Evolutionary conservation across 2,797 vertebrate genomes (phyloP).

Genomic region (Decapterus maruadsi): DNA sequence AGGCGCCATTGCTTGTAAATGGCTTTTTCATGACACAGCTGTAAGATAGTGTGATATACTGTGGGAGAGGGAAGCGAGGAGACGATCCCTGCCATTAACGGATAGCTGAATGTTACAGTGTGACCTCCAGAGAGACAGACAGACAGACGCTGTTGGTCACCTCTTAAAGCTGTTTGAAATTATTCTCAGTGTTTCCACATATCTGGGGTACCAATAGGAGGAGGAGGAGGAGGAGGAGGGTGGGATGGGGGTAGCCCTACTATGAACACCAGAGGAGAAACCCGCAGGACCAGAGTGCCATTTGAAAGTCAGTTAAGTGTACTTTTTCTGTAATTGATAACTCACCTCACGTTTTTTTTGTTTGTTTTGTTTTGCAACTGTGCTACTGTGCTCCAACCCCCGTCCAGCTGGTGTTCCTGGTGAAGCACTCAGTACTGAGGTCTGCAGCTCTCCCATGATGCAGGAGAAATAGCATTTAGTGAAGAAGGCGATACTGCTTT

Average conservation of each 20-base stretch:
- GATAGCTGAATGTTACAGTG: constrained; percentile 74
- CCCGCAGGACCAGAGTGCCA: constrained; percentile 74
- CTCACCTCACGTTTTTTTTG: constrained; percentile 32
- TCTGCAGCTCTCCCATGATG: constrained; percentile 32
- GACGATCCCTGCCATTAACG: constrained; percentile 62
- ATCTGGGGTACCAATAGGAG: constrained; percentile 21
- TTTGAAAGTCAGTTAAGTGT: constrained; percentile 73
- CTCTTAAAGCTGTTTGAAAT: constrained; percentile 49
- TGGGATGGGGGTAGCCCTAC: constrained; percentile 5
- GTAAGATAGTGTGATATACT: constrained; percentile 71
- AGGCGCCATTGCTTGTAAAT: constrained; percentile 75
- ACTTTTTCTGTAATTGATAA: constrained; percentile 58
- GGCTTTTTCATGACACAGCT: constrained; percentile 61
- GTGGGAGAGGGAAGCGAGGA: constrained; percentile 43
- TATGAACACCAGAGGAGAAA: constrained; percentile 45
- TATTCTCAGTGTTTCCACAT: constrained; percentile 70
- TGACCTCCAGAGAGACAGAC: constrained; percentile 54
- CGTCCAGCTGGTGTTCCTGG: constrained; percentile 31
- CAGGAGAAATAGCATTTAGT: constrained; percentile 51
- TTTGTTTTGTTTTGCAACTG: constrained; percentile 28
- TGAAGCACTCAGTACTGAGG: constrained; percentile 29
- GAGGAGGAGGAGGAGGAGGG: not conserved
- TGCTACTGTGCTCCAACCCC: constrained; percentile 35
- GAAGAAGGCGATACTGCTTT: constrained; percentile 31
- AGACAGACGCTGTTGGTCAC: constrained; percentile 42